Evolutionary conservation across 2,113 vertebrate species (phyloP).

Genomic region (Alethe castanea): DNA sequence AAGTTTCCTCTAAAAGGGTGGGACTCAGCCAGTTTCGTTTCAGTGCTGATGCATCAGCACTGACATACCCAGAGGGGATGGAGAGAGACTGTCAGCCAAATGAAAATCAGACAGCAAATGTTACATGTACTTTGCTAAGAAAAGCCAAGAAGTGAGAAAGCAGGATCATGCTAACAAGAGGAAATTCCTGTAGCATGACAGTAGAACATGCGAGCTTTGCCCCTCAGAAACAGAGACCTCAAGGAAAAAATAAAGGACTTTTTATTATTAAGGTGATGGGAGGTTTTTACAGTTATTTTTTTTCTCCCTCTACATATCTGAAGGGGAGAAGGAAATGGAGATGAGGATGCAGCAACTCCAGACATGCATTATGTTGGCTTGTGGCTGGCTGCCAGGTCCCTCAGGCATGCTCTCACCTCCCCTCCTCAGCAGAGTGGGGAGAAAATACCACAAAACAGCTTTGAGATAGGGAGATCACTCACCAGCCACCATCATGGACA

Average conservation of each 20-base stretch:
- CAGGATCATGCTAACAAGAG: not conserved
- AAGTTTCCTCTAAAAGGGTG: not conserved
- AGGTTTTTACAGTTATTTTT: not conserved
- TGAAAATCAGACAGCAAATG: not conserved
- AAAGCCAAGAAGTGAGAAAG: not conserved
- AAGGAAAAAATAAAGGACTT: not conserved
- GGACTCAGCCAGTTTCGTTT: not conserved
- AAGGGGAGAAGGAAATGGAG: not conserved
- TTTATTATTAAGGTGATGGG: not conserved
- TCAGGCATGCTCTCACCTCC: rapidly evolving
- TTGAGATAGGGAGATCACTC: not conserved
- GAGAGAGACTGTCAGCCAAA: not conserved
- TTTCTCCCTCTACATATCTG: not conserved
- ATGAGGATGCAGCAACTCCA: not conserved
- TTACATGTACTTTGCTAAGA: not conserved
- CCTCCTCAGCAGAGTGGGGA: not conserved
- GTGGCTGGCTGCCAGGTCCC: not conserved
- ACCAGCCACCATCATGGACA: not conserved
- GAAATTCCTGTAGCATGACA: not conserved
- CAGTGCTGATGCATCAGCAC: not conserved
- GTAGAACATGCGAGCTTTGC: rapidly evolving
- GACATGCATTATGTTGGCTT: rapidly evolving
- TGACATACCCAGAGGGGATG: not conserved
- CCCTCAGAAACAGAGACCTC: not conserved
- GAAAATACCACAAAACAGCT: not conserved